A percentile compares a stretch with the other conserved stretches of the same genome.
phyloP scores from a whole-genome alignment of 2,888 invertebrate genomes.

The Branchellion lobata region DNA sequence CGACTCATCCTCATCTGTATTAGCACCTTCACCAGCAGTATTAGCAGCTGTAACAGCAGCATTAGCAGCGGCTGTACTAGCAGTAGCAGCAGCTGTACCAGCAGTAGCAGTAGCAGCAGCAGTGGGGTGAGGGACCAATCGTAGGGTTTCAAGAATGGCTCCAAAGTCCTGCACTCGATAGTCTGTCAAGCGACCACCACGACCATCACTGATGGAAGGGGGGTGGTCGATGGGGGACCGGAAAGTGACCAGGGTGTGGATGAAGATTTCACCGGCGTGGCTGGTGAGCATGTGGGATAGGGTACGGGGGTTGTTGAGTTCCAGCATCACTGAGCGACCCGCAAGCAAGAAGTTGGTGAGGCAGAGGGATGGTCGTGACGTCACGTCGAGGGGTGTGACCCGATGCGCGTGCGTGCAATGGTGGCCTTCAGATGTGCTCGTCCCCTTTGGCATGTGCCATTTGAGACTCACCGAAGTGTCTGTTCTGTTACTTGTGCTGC shows the following conservation, averaged over 20 bases:
- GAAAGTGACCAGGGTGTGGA: constrained; percentile 80
- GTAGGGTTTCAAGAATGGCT: constrained; percentile 79
- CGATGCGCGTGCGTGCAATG: constrained; percentile 82
- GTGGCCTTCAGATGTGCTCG: constrained; percentile 70
- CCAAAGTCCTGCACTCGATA: constrained; percentile 85
- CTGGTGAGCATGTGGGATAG: constrained; percentile 89
- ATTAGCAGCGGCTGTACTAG: too few species aligned
- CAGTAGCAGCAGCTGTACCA: background rate
- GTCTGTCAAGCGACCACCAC: constrained; percentile 88
- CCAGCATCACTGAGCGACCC: constrained; percentile 67
- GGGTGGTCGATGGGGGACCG: constrained; percentile 87
- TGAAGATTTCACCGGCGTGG: constrained; percentile 92
- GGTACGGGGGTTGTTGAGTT: constrained; percentile 76
- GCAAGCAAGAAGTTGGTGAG: constrained; percentile 88
- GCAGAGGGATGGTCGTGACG: constrained; percentile 92
- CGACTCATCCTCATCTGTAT: too few species aligned
- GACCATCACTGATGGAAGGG: constrained; percentile 89
- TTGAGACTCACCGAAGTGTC: constrained; percentile 76
- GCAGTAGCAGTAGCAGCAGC: constrained; percentile 25
- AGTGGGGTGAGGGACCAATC: constrained; percentile 72
- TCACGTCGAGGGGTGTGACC: constrained; percentile 93
- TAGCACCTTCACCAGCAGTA: too few species aligned
- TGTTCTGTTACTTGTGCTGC: background rate
- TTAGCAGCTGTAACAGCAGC: too few species aligned
- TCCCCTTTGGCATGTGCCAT: constrained; percentile 88